These are phyloP conservation scores for Microcebus ravelobensis DNA, from an alignment of 2,113 vertebrate species.

Conservation along the genomic window DNA sequence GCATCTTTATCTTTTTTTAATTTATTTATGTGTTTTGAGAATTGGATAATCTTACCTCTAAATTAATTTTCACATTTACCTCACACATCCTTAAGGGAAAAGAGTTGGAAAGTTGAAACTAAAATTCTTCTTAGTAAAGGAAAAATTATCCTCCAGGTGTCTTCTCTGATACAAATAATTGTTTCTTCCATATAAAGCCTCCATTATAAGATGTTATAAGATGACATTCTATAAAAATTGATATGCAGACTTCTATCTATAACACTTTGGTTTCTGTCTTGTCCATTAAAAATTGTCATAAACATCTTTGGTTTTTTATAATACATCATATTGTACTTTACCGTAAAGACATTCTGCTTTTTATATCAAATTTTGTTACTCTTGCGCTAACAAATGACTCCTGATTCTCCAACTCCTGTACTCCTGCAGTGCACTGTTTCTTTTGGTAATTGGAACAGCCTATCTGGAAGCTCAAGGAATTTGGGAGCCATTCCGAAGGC, in stretches of 20 bases:
- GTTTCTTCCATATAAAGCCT: background rate
- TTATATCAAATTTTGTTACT: constrained; percentile 18
- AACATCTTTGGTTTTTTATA: background rate
- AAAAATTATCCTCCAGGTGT: background rate
- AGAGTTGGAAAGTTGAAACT: background rate
- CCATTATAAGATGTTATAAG: background rate
- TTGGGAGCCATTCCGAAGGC: constrained; percentile 97
- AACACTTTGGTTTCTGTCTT: background rate
- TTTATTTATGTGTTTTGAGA: background rate
- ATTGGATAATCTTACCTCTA: background rate
- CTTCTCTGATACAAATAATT: background rate
- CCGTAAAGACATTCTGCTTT: constrained; percentile 25
- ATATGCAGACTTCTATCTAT: background rate
- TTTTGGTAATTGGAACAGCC: constrained; percentile 96
- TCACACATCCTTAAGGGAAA: background rate
- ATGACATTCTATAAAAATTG: background rate
- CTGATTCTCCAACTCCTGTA: constrained; percentile 66
- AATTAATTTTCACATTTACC: constrained; percentile 7
- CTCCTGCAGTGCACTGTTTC: constrained; percentile 92
- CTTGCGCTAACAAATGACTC: constrained; percentile 39
- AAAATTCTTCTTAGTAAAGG: background rate
- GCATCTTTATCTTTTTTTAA: background rate
- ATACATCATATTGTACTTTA: background rate
- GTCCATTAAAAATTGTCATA: background rate
- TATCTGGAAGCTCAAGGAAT: constrained; percentile 99